These are phyloP conservation scores for Oxyruncus cristatus DNA, from an alignment of 2,113 vertebrate genomes.

Conservation along the genomic window DNA sequence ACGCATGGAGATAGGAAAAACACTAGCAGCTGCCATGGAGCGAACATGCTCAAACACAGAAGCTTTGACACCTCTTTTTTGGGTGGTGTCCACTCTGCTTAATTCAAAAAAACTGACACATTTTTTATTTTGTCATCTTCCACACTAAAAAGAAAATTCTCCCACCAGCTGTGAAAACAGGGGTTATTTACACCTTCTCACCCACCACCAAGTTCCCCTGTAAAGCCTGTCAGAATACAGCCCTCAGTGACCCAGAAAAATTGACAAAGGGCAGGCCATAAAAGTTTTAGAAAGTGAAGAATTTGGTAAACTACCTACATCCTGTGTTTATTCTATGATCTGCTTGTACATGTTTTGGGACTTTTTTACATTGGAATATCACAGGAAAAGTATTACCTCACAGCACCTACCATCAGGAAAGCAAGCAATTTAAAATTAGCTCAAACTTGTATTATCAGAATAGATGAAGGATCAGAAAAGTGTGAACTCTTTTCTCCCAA, in stretches of 20 bases:
- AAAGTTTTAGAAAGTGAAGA: background rate
- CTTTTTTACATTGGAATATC: background rate
- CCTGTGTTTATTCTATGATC: background rate
- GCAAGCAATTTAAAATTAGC: background rate
- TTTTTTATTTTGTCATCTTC: background rate
- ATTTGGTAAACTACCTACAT: background rate
- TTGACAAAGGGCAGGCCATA: background rate
- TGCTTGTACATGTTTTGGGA: background rate
- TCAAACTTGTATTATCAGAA: background rate
- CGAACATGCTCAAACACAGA: background rate
- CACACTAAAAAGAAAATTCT: background rate
- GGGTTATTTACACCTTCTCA: background rate
- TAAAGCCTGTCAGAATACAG: background rate
- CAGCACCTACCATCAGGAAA: background rate
- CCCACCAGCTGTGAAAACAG: background rate
- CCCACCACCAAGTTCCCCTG: background rate
- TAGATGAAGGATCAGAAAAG: background rate
- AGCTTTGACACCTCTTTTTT: background rate
- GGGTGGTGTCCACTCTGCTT: background rate
- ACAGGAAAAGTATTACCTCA: background rate
- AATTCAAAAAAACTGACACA: background rate
- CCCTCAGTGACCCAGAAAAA: background rate
- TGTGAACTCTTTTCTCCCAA: background rate
- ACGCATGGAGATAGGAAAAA: background rate
- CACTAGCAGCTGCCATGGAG: background rate